These are phyloP conservation scores for Carduelis carduelis DNA, from an alignment of 2,797 vertebrate genomes.

Conservation along the genomic window DNA sequence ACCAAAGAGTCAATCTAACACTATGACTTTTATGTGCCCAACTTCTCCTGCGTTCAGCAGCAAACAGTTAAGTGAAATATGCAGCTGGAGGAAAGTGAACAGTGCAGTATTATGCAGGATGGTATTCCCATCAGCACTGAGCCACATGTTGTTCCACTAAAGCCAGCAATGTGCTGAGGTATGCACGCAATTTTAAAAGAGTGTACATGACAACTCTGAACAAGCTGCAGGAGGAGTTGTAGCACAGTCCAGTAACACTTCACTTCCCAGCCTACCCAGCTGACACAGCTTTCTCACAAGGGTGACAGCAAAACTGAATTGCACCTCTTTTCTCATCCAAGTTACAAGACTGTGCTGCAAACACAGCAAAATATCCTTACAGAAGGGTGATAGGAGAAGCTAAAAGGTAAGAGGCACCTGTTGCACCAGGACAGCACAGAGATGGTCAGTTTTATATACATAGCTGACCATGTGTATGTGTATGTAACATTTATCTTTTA, in stretches of 20 bases:
- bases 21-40: neutral
- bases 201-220: neutral
- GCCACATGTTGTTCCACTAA: slow-evolving; percentile 39
- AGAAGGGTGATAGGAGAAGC: neutral
- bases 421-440: neutral
- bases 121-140: slow-evolving; percentile 38
- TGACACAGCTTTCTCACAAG: neutral
- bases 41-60: neutral
- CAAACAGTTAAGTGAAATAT: slow-evolving; percentile 53
- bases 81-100: slow-evolving; percentile 40
- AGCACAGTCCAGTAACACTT: neutral
- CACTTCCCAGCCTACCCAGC: neutral
- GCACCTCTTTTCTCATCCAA: neutral
- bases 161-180: slow-evolving; percentile 33
- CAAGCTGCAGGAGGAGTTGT: slow-evolving; percentile 15
- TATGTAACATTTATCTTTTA: neutral
- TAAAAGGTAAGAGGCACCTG: neutral
- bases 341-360: neutral
- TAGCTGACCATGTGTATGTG: neutral
- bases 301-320: neutral
- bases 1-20: slow-evolving; percentile 39
- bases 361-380: neutral
- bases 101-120: slow-evolving; percentile 10
- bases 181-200: slow-evolving; percentile 8
- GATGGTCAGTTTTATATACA: neutral